These are phyloP conservation scores for Martes martes DNA, from an alignment of 2,113 vertebrate species.

Conservation along the genomic window DNA sequence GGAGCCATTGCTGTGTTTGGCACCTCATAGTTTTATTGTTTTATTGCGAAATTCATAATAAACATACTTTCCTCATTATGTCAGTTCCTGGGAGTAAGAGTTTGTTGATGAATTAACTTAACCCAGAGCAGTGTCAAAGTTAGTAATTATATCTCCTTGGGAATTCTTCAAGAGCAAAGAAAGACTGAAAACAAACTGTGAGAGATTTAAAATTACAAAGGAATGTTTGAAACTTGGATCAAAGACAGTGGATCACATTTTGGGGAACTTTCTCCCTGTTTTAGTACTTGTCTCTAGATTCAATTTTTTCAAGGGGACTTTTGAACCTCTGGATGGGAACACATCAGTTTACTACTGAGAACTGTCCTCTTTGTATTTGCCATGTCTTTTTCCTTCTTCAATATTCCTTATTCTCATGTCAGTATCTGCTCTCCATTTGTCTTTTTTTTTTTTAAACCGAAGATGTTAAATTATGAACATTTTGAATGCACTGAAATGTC, in stretches of 20 bases:
- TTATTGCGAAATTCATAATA: not conserved
- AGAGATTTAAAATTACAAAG: not conserved
- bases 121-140: not conserved
- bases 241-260: not conserved
- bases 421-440: not conserved
- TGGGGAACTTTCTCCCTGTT: not conserved
- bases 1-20: not conserved
- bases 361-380: not conserved
- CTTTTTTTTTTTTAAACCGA: not conserved
- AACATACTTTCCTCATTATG: not conserved
- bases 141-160: not conserved
- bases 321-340: not conserved
- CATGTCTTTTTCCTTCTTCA: not conserved
- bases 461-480: not conserved
- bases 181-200: not conserved
- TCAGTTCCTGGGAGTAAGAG: not conserved
- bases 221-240: not conserved
- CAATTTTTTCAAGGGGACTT: not conserved
- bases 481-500: not conserved
- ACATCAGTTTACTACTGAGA: not conserved
- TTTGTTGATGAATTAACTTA: not conserved
- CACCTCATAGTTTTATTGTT: not conserved
- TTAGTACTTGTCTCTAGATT: not conserved
- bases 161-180: not conserved
- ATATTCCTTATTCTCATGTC: not conserved